These are phyloP conservation scores for Buathra laborator DNA, from an alignment of 2,888 invertebrate genomes.

Conservation along the genomic window DNA sequence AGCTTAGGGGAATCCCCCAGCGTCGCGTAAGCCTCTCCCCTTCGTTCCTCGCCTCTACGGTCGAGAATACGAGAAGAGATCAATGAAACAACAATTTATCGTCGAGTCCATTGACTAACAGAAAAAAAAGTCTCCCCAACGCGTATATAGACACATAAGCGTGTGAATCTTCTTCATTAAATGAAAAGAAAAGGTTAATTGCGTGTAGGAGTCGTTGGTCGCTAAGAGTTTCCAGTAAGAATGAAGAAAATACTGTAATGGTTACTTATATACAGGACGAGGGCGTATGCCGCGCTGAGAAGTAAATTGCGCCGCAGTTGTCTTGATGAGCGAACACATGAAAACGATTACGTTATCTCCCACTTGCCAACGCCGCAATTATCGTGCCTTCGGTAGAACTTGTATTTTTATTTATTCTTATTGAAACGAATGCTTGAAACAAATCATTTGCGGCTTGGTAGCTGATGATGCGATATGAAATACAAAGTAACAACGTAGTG, in stretches of 20 bases:
- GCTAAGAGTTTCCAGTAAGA: constrained; percentile 1
- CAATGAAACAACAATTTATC: background rate
- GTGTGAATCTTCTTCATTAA: background rate
- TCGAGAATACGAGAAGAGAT: background rate
- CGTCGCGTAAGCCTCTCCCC: background rate
- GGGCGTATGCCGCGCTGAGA: constrained; percentile 25
- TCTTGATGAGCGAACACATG: constrained; percentile 26
- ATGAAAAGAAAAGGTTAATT: background rate
- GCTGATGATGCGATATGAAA: background rate
- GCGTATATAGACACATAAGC: background rate
- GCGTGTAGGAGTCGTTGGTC: background rate
- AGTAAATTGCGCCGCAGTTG: constrained; percentile 37
- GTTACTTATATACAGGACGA: background rate
- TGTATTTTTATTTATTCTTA: background rate
- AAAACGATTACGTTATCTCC: constrained; percentile 20
- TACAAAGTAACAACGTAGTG: background rate
- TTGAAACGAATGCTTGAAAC: background rate
- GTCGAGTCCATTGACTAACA: background rate
- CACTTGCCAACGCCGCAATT: background rate
- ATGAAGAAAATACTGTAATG: constrained; percentile 6
- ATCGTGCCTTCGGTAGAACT: background rate
- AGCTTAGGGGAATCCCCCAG: background rate
- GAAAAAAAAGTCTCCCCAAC: background rate
- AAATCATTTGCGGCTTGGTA: background rate
- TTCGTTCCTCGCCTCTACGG: background rate